Evolutionary conservation across 2,888 invertebrate species (phyloP).

Genomic region (Epinotia bilunana): DNA sequence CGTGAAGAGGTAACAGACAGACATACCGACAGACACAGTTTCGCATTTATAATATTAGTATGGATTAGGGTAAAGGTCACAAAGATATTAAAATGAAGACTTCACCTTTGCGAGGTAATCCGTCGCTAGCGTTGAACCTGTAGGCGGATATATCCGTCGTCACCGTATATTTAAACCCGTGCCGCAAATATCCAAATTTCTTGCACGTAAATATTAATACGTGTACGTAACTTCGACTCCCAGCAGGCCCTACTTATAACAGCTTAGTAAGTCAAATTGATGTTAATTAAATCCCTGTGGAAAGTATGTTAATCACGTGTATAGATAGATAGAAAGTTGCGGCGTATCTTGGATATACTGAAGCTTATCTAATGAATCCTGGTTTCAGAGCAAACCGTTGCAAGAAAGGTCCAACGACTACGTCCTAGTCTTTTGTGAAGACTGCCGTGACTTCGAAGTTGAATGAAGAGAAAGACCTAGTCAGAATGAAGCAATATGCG

Average conservation of each 20-base stretch:
- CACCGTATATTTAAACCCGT: not conserved
- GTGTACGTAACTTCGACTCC: constrained; percentile 2
- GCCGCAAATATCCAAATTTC: constrained; percentile 11
- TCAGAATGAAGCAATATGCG: too few species aligned
- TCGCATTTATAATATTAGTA: too few species aligned
- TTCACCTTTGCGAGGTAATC: not conserved
- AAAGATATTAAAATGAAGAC: not conserved
- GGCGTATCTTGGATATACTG: too few species aligned
- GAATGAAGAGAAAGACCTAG: too few species aligned
- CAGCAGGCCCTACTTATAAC: constrained; percentile 13
- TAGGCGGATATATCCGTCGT: not conserved
- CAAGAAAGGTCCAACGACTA: too few species aligned
- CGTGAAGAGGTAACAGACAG: too few species aligned
- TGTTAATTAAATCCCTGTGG: constrained; percentile 50
- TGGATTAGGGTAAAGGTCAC: not conserved
- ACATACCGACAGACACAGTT: too few species aligned
- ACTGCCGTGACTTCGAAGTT: too few species aligned
- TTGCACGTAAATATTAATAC: constrained; percentile 7
- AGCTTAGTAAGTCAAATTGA: constrained; percentile 45
- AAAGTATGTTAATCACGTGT: constrained; percentile 43
- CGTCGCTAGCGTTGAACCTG: not conserved
- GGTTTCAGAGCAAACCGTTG: too few species aligned
- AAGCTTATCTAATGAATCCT: too few species aligned
- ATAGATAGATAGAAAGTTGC: not conserved
- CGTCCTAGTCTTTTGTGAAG: too few species aligned